Percentiles rank a stretch among this genome's conserved stretches.
phyloP scores from a whole-genome alignment of 2,888 invertebrate genomes.

The Cyrtodaria siliqua region DNA sequence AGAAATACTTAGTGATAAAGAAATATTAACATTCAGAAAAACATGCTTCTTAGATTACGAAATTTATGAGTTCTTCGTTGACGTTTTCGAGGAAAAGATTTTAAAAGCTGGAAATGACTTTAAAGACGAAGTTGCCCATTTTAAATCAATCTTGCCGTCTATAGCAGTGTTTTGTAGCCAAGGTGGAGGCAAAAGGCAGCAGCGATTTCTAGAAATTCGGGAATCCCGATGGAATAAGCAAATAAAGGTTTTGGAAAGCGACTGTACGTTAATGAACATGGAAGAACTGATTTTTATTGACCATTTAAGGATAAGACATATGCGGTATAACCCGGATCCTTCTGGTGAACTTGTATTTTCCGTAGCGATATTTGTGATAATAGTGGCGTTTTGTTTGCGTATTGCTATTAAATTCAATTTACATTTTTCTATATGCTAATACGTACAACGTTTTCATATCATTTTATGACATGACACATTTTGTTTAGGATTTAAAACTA shows the following conservation, averaged over 20 bases:
- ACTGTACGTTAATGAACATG: background rate
- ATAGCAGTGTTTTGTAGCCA: conserved; percentile 26
- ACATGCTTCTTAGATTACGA: conserved; percentile 46
- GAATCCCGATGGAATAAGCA: background rate
- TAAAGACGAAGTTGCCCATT: conserved; percentile 32
- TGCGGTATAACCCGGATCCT: too few relatives aligned
- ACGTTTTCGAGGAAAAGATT: conserved; percentile 21
- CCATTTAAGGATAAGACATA: background rate
- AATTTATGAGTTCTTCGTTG: conserved; percentile 36
- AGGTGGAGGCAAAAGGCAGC: background rate
- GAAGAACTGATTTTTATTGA: background rate
- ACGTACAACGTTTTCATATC: too few relatives aligned
- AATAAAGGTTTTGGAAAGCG: background rate
- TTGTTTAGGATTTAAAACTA: too few relatives aligned
- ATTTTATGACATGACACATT: too few relatives aligned
- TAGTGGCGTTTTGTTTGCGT: too few relatives aligned
- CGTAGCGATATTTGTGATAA: too few relatives aligned
- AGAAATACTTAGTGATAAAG: conserved; percentile 4
- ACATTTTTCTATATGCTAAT: too few relatives aligned
- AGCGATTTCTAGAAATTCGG: background rate
- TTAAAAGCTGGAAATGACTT: conserved; percentile 18
- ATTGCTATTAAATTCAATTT: too few relatives aligned
- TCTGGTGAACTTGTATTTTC: too few relatives aligned
- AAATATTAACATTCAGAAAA: conserved; percentile 21
- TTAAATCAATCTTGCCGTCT: conserved; percentile 11